These are phyloP conservation scores for Rousettus leschenaultii DNA, from an alignment of 2,113 vertebrate genomes.

Conservation along the genomic window DNA sequence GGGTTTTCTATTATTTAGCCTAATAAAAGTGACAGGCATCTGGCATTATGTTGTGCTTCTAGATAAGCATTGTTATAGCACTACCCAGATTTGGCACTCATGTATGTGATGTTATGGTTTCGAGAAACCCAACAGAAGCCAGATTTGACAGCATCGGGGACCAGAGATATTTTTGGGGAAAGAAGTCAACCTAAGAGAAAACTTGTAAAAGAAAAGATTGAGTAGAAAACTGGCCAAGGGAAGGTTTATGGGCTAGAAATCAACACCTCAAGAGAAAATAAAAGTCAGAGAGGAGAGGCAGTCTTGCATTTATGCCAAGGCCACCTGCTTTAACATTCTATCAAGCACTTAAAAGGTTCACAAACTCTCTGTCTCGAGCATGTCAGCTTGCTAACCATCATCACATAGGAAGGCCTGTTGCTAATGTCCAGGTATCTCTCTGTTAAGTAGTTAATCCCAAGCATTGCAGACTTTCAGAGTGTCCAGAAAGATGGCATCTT, in stretches of 20 bases:
- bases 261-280: background rate
- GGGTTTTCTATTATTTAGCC: background rate
- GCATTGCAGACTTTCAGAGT: background rate
- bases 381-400: background rate
- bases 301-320: conserved; percentile 8
- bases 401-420: background rate
- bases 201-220: background rate
- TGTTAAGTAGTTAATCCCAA: background rate
- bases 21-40: conserved; percentile 20
- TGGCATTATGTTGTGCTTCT: background rate
- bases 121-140: conserved; percentile 41
- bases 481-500: background rate
- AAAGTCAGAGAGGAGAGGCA: background rate
- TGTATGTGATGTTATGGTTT: background rate
- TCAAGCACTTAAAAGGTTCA: background rate
- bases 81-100: background rate
- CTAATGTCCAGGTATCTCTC: background rate
- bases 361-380: background rate
- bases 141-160: conserved; percentile 17
- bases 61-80: background rate
- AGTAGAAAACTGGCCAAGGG: background rate
- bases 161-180: background rate
- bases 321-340: conserved; percentile 23
- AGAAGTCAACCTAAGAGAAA: background rate
- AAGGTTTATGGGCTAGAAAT: background rate